Evolutionary conservation across 2,797 vertebrate species (phyloP).

Genomic region (Anisognathus igniventris): DNA sequence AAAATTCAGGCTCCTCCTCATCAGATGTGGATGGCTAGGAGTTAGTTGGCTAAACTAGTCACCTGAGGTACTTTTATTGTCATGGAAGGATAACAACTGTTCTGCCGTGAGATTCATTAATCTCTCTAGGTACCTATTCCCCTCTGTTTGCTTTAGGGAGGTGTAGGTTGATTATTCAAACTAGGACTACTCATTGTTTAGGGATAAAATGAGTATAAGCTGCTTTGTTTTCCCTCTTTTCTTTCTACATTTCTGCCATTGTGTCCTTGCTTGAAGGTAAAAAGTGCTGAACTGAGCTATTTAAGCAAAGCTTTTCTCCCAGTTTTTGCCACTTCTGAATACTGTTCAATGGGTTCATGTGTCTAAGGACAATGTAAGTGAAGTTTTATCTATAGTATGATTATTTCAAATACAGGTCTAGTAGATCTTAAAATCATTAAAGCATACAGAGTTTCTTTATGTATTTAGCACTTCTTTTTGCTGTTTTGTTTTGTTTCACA

Average conservation of each 20-base stretch:
- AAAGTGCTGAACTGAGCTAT: neutral
- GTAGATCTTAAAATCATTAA: neutral
- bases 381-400: neutral
- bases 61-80: neutral
- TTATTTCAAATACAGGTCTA: neutral
- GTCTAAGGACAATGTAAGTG: neutral
- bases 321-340: neutral
- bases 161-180: neutral
- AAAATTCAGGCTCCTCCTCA: neutral
- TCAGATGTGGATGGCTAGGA: neutral
- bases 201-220: neutral
- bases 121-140: neutral
- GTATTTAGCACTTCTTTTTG: conserved; percentile 17
- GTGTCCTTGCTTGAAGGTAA: neutral
- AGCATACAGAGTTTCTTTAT: neutral
- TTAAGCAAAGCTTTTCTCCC: neutral
- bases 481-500: conserved; percentile 45
- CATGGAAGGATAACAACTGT: neutral
- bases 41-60: neutral
- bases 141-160: neutral
- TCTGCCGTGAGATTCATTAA: neutral
- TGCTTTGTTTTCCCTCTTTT: neutral
- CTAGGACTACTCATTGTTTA: neutral
- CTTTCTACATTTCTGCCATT: neutral
- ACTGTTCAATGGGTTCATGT: neutral